Evolutionary conservation across 2,888 invertebrate genomes (phyloP).

Genomic region (Drosophila quasianomalipes): DNA sequence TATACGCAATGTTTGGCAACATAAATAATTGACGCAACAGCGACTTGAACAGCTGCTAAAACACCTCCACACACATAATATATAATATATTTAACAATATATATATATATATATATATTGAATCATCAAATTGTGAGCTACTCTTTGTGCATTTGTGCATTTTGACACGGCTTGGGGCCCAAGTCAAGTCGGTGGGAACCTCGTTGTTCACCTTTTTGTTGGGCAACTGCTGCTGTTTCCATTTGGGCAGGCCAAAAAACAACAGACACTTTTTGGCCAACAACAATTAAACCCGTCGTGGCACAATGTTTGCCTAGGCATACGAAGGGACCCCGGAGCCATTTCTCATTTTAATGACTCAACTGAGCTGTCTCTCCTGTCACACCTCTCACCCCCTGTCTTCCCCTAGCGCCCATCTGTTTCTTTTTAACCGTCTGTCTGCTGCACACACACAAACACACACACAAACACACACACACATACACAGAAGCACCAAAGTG

Average conservation of each 20-base stretch:
- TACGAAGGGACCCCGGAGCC: conserved; percentile 58
- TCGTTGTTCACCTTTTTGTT: conserved; percentile 33
- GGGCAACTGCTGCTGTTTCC: conserved; percentile 18
- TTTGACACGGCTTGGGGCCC: conserved; percentile 19
- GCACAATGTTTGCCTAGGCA: conserved; percentile 67
- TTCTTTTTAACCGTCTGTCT: conserved; percentile 32
- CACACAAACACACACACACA: conserved; percentile 17
- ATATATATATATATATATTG: not conserved
- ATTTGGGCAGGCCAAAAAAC: conserved; percentile 27
- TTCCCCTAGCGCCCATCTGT: conserved; percentile 33
- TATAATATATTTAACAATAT: not conserved
- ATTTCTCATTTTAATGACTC: conserved; percentile 79
- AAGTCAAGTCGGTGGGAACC: conserved; percentile 61
- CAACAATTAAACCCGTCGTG: conserved; percentile 72
- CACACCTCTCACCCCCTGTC: not conserved
- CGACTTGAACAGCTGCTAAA: conserved; percentile 32
- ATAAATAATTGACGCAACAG: conserved; percentile 31
- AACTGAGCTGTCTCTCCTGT: conserved; percentile 60
- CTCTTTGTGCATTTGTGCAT: conserved; percentile 44
- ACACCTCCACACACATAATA: not conserved
- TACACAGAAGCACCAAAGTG: conserved; percentile 38
- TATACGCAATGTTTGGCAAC: conserved; percentile 33
- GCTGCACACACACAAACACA: conserved; percentile 26
- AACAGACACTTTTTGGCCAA: conserved; percentile 59
- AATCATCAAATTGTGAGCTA: conserved; percentile 17